Conservation (phyloP, 2,888 invertebrate species). For the Ochropleura leucogaster region DNA sequence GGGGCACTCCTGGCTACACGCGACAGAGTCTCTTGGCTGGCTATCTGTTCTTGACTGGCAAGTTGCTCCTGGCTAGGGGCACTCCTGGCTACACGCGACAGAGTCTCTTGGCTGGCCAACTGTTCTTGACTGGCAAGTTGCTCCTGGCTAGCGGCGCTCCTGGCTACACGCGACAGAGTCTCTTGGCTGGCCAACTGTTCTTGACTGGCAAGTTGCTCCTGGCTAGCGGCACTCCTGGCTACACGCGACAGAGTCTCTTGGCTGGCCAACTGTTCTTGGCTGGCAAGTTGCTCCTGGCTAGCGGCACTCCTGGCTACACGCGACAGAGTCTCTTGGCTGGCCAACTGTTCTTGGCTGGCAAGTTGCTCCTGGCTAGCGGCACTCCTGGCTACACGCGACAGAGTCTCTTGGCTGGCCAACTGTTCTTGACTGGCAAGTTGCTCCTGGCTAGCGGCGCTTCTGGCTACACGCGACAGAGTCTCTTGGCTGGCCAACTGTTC, state of each 20-base stretch:
- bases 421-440: constrained; percentile 11
- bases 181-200: constrained; percentile 15
- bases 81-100: neutral
- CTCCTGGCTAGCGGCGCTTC: constrained; percentile 6
- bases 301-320: constrained; percentile 1
- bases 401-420: constrained; percentile 3
- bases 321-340: constrained; percentile 2
- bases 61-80: neutral
- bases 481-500: constrained; percentile 16
- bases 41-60: neutral
- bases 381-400: constrained; percentile 5
- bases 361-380: neutral
- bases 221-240: constrained; percentile 3
- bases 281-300: neutral
- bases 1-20: constrained; percentile 15
- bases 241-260: constrained; percentile 11
- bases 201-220: constrained; percentile 5
- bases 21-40: constrained; percentile 10
- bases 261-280: constrained; percentile 9
- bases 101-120: neutral
- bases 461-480: constrained; percentile 16
- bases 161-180: constrained; percentile 13
- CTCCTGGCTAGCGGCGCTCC: constrained; percentile 6
- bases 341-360: neutral
- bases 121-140: constrained; percentile 12